Percentiles rank a stretch among this genome's conserved stretches.
These are phyloP conservation scores for Nipponacmea schrenckii DNA, from an alignment of 2,888 invertebrate species.

Conservation along the genomic window DNA sequence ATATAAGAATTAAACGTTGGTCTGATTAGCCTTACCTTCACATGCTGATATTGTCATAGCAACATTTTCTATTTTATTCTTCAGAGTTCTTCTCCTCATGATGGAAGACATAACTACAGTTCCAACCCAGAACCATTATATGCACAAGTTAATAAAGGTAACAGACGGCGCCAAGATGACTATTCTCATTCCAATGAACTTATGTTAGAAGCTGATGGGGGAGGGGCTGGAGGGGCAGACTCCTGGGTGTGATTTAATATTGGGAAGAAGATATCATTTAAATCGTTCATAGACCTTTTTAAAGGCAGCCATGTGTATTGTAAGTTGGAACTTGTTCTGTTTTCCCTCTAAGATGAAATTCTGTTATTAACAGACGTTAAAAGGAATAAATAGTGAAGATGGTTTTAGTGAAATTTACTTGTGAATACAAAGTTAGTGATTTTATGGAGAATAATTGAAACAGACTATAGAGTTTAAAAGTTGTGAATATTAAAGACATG, in stretches of 20 bases:
- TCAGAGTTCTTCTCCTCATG: constrained; percentile 1
- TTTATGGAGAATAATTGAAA: no score
- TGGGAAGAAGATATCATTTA: background rate
- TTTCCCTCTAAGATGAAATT: background rate
- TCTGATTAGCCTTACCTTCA: background rate
- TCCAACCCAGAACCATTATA: constrained; percentile 54
- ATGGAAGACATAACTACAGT: background rate
- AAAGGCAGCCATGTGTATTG: background rate
- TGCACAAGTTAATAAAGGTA: constrained; percentile 60
- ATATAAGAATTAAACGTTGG: no score
- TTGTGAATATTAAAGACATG: no score
- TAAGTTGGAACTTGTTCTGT: background rate
- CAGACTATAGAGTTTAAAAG: no score
- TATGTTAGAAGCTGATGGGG: constrained; percentile 31
- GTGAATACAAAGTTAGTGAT: no score
- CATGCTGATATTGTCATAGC: background rate
- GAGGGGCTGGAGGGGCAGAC: constrained; percentile 54
- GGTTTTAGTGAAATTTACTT: no score
- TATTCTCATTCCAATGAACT: constrained; percentile 31
- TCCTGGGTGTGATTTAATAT: constrained; percentile 58
- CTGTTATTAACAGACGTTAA: no score
- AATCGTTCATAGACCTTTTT: background rate
- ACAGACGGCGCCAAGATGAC: constrained; percentile 43
- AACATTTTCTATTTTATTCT: background rate
- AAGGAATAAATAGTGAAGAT: no score